Percentiles rank a stretch among this genome's conserved stretches.
Conservation (phyloP, 92 coral and sea anemone species). For the Epizoanthus ramosus region DNA sequence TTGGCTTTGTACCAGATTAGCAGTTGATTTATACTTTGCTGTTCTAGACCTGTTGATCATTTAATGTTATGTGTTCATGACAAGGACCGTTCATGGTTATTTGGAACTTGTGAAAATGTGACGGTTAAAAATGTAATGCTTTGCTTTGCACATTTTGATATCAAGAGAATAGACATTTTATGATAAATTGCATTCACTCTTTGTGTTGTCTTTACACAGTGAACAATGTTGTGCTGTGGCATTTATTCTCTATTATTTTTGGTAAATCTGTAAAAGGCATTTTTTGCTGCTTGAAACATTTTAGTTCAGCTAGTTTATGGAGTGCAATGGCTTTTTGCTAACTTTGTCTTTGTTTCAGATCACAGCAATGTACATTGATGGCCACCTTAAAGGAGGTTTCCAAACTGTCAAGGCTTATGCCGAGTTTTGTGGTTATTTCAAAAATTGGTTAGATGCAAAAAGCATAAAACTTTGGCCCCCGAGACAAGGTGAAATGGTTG, state of each 20-base stretch:
- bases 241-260: neutral
- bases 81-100: no score
- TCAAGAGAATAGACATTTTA: no score
- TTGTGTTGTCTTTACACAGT: no score
- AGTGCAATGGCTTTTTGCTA: neutral
- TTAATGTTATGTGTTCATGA: no score
- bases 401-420: constrained; percentile 99
- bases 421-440: constrained; percentile 98
- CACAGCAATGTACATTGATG: constrained; percentile 99
- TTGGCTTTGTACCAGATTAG: neutral
- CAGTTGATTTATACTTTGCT: no score
- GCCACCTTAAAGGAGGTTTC: constrained; percentile 95
- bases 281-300: neutral
- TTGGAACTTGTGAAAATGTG: no score
- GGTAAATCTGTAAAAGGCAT: neutral
- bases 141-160: no score
- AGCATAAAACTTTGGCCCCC: constrained; percentile 96
- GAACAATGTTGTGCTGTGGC: no score
- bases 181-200: no score
- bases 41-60: no score
- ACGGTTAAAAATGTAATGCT: no score
- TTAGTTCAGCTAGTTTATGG: neutral
- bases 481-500: constrained; percentile 98
- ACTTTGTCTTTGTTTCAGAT: constrained; percentile 59
- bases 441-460: constrained; percentile 97